A percentile compares a stretch with the other conserved stretches of the same genome.
Conservation (phyloP, 2,797 vertebrate genomes). For the Acrossocheilus wenchowensis region DNA sequence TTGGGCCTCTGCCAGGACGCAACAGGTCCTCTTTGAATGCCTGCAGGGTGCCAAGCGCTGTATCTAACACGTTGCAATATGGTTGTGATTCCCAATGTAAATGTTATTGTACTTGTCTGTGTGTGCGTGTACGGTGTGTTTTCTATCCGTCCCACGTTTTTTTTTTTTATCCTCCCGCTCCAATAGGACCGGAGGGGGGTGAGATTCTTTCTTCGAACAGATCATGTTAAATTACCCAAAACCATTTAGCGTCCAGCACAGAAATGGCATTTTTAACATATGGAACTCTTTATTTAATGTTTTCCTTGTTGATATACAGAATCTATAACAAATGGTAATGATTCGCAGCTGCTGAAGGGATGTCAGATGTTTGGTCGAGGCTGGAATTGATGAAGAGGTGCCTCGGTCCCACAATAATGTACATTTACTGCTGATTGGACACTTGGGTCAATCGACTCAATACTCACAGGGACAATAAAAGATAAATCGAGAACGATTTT, state of each 20-base stretch:
- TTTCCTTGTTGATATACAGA: conserved; percentile 91
- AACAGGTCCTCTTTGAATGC: conserved; percentile 49
- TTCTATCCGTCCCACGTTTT: conserved; percentile 39
- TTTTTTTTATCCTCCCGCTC: conserved; percentile 28
- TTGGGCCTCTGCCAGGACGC: conserved; percentile 71
- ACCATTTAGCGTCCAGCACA: conserved; percentile 88
- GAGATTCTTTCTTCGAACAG: conserved; percentile 83
- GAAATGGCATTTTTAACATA: conserved; percentile 89
- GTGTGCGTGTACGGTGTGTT: conserved; percentile 47
- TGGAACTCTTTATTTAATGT: conserved; percentile 90
- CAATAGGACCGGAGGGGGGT: conserved; percentile 47
- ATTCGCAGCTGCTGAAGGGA: conserved; percentile 87
- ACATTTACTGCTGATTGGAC: conserved; percentile 65
- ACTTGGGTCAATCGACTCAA: conserved; percentile 66
- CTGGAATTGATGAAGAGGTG: conserved; percentile 66
- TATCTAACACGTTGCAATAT: conserved; percentile 79
- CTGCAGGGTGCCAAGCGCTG: conserved; percentile 67
- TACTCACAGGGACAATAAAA: conserved; percentile 53
- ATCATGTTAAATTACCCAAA: conserved; percentile 92
- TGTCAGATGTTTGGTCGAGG: conserved; percentile 80
- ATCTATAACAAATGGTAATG: conserved; percentile 93
- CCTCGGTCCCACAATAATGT: conserved; percentile 56
- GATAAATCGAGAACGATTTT: conserved; percentile 12
- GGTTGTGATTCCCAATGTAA: conserved; percentile 85
- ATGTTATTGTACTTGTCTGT: conserved; percentile 78